phyloP scores from a whole-genome alignment of 2,888 invertebrate species.

The Drosophila setosimentum region DNA sequence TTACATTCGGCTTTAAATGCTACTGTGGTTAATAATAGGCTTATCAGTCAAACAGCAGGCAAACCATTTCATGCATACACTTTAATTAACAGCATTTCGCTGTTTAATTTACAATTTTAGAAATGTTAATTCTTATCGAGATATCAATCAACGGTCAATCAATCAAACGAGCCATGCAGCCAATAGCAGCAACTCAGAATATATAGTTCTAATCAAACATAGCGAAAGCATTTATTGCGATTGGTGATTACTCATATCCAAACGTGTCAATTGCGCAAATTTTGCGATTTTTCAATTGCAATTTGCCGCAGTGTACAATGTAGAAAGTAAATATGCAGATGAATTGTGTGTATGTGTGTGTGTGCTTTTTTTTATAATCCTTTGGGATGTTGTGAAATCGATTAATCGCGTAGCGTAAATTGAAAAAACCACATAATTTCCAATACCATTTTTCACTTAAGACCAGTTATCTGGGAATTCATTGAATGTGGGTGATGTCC shows the following conservation, averaged over 20 bases:
- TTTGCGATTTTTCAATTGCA: background rate
- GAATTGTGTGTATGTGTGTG: too few species aligned
- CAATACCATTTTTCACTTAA: background rate
- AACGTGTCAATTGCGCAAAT: background rate
- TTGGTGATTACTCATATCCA: background rate
- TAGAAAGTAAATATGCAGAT: background rate
- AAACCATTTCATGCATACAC: constrained; percentile 5
- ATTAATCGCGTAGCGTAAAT: background rate
- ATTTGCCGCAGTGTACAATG: background rate
- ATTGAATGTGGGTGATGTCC: background rate
- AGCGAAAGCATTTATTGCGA: background rate
- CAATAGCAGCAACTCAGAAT: background rate
- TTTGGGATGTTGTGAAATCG: background rate
- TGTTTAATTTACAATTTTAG: constrained; percentile 23
- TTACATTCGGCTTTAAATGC: constrained; percentile 44
- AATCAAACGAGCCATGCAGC: background rate
- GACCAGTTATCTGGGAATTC: background rate
- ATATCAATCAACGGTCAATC: background rate
- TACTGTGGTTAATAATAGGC: constrained; percentile 35
- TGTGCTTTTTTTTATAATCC: too few species aligned
- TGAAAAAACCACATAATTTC: background rate
- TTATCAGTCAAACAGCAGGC: constrained; percentile 30
- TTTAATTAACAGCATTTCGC: constrained; percentile 47
- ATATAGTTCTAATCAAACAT: background rate
- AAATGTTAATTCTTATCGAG: background rate